Conservation (phyloP, 2,888 invertebrate genomes). For the Rhagonycha lutea region DNA sequence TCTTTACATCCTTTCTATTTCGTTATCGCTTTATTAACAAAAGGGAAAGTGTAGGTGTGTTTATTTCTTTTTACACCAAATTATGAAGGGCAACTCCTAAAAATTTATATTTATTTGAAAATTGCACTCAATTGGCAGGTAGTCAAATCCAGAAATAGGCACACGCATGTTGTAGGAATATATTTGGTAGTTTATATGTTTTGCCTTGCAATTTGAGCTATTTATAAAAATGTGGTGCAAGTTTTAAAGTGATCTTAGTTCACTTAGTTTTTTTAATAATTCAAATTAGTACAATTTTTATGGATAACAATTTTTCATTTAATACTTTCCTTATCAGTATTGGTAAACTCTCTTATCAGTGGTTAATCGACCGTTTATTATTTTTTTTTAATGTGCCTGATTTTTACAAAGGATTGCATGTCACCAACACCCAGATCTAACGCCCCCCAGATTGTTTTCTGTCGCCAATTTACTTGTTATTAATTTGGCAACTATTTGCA, state of each 20-base stretch:
- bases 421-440: background rate
- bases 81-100: constrained; percentile 5
- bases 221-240: constrained; percentile 12
- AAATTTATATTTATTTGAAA: constrained; percentile 35
- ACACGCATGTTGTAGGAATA: constrained; percentile 16
- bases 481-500: background rate
- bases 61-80: background rate
- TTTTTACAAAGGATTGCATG: background rate
- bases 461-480: background rate
- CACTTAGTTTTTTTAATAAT: background rate
- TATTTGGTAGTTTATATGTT: constrained; percentile 6
- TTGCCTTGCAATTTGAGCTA: constrained; percentile 8
- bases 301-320: background rate
- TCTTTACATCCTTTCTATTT: background rate
- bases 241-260: background rate
- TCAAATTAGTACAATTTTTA: background rate
- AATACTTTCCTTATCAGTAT: background rate
- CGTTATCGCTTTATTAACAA: background rate
- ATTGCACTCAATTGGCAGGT: constrained; percentile 42
- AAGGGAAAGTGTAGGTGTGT: background rate
- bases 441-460: background rate
- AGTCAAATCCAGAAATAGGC: constrained; percentile 39
- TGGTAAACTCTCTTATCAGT: background rate
- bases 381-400: background rate
- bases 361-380: background rate